Percentiles rank a stretch among this genome's conserved stretches.
Conservation (phyloP, 2,113 vertebrate genomes). For the Psephotus haematonotus region DNA sequence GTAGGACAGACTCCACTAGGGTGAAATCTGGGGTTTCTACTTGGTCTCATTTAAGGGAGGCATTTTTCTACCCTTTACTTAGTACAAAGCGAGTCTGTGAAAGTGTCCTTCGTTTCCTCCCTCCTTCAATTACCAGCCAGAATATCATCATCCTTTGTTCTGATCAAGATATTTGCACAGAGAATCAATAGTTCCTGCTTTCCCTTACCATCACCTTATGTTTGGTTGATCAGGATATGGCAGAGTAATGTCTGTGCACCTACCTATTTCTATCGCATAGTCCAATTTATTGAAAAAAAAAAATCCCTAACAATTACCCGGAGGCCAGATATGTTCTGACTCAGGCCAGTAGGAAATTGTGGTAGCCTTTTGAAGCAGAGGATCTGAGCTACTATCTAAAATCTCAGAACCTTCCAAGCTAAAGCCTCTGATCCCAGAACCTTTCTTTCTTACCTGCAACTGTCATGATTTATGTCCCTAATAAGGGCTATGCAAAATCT, state of each 20-base stretch:
- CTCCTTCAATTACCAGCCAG: neutral
- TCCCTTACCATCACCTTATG: neutral
- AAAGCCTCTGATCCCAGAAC: neutral
- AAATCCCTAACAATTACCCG: neutral
- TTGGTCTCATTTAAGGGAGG: too few relatives aligned
- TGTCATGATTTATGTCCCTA: neutral
- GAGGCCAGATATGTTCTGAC: neutral
- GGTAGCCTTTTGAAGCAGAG: neutral
- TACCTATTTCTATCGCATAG: neutral
- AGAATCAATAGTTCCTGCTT: neutral
- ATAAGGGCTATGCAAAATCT: neutral
- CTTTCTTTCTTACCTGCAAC: neutral
- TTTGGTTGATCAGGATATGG: neutral
- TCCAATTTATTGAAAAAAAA: neutral
- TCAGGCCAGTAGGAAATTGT: neutral
- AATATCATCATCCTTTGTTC: neutral
- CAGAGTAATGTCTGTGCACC: neutral
- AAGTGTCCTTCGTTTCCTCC: neutral
- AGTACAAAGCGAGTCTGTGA: too few relatives aligned
- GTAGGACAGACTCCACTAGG: neutral
- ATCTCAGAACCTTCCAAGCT: neutral
- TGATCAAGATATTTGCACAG: neutral
- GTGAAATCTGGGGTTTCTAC: neutral
- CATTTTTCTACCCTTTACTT: too few relatives aligned
- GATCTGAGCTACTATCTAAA: neutral